These are phyloP conservation scores for Chaetodon auriga DNA, from an alignment of 2,113 vertebrate species.

Conservation along the genomic window DNA sequence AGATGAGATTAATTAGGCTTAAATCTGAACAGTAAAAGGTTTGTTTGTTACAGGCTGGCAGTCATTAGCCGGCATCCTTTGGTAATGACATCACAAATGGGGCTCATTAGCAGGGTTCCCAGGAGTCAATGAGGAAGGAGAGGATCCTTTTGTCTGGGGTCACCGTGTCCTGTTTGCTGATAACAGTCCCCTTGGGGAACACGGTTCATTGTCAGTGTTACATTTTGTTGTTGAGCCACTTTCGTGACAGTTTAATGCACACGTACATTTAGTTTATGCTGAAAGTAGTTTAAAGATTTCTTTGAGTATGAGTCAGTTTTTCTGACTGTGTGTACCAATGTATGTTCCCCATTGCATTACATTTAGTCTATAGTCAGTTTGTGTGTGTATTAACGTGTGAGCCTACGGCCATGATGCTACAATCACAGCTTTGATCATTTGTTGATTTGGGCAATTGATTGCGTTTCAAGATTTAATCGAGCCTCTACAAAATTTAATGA, in stretches of 20 bases:
- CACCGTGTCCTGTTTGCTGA: constrained; percentile 43
- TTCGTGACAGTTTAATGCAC: not conserved
- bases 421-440: not conserved
- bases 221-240: not conserved
- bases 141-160: constrained; percentile 61
- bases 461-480: not conserved
- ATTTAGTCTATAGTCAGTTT: no score
- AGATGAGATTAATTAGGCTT: constrained; percentile 79
- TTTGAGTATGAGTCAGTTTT: not conserved
- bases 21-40: constrained; percentile 65
- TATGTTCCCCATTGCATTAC: no score
- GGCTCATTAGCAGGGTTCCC: constrained; percentile 70
- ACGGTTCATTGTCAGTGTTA: constrained; percentile 26
- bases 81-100: constrained; percentile 73
- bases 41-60: constrained; percentile 71
- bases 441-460: not conserved
- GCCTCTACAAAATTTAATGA: not conserved
- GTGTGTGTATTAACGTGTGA: not conserved
- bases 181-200: constrained; percentile 31
- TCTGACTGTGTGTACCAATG: not conserved
- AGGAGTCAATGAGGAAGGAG: constrained; percentile 49
- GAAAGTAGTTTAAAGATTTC: not conserved
- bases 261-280: not conserved
- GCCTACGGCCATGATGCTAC: not conserved
- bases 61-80: constrained; percentile 71